Base-by-base conservation (phyloP, 2,888 invertebrate genomes). In the Caenorhabditis sp. region DNA sequence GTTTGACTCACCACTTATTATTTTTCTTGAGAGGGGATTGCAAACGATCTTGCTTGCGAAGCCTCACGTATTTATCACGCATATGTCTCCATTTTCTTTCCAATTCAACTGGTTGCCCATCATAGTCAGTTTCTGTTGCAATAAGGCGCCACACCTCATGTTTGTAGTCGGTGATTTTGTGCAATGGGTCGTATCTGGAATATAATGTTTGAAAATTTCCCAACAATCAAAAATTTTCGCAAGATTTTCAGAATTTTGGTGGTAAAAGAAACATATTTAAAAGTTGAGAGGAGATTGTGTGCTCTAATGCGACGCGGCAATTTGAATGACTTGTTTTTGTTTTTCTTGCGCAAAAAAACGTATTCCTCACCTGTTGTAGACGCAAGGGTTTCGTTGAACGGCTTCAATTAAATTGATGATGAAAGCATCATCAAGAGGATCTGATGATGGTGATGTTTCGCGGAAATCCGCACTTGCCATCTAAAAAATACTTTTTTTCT, bases 1-100 rank as follows among this genome's bases (percentile, higher is more conserved):
- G n/a, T n/a, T n/a, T n/a, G n/a, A n/a, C n/a, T n/a, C 1, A 72
- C 79, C 79, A 79, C 62, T 76, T 75, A 37, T 76, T 77, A 3
- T 51, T 71, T 19, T 65, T 58, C 37, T 70, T 77, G 26, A 79
- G 60, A 6, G 79, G 77, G 17, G 72, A 62, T 24, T 67, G 62
- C 51, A 72, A 69, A 43, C 77, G 75, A 26, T 76, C 76, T 54
- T 66, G 55, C 49, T 79, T 79, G 24, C 77, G 43, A 60, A 79
- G 62, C n/a, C 79, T 61, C 1, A 79, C 79, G 57, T 79, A 79
- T 49, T 77, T 76, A 55, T 79, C 79, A 6, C 79, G 31, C 79
- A 79, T 76, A 36, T 79, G 79, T 50, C 76, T 66, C 79, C 79
- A 79, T 62, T 79, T 79, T 6, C 76, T 51, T 58, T 79, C 79